Base-by-base conservation (phyloP, 2,888 invertebrate genomes). In the Aphidoletes aphidimyza region DNA sequence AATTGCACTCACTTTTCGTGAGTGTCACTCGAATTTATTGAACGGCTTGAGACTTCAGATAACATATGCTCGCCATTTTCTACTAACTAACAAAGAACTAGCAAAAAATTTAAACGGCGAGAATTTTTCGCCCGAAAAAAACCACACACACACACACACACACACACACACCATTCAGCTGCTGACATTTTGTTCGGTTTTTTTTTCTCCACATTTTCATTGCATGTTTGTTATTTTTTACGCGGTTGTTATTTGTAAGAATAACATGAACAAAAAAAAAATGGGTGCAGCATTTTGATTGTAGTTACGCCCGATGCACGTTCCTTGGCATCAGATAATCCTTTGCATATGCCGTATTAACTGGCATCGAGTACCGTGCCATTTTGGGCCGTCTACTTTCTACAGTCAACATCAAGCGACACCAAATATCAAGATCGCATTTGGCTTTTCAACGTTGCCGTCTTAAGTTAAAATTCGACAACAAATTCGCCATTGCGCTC, bases 281-380 rank as follows among this genome's bases (percentile, higher is more conserved):
- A 37, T 37, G 37, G 81, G 81, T 81, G 81, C 81, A 81, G 81
- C 37, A 9, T 19, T n/a, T 81, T 81, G 81, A 81, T 81, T 81
- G 81, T 37, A 37, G 30, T 69, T 22, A 54, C 69, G 69, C 69
- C 30, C 69, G 69, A 14, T 69, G 69, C 69, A 14, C 34, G 30
- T 34, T 11, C 1, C 14, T 69, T 30, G n/a, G 69, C 69, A 69
- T 69, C 30, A 26, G 69, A 69, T 69, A 69, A 69, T 69, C 69
- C 54, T 54, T 54, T 22, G 54, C 54, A 54, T 54, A 22, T 22
- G 22, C 22, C 54, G n/a, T 54, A 54, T 54, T 22, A n/a, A 54
- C 5, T 22, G 9, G 2, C 69, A 34, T 69, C 30, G 69, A 17
- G 9, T 30, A n/a, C n/a, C n/a, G 34, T 34, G 69, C n/a, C n/a